Conservation (phyloP, 2,888 invertebrate species). For the Halictus ligatus region DNA sequence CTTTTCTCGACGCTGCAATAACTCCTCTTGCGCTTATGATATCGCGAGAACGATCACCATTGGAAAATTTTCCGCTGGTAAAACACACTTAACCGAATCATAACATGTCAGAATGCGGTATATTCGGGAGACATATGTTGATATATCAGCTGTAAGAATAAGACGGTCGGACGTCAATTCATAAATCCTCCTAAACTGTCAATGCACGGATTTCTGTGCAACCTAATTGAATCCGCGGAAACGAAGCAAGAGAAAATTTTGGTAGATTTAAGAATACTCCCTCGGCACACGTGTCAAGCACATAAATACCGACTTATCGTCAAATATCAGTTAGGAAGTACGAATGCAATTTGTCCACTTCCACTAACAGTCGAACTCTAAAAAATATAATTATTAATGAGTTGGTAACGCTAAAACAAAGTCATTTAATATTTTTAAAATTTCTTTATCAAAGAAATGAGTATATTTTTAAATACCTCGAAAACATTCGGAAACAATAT, state of each 20-base stretch:
- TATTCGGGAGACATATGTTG: conserved; percentile 33
- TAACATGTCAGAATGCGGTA: conserved; percentile 44
- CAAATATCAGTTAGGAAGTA: conserved; percentile 1
- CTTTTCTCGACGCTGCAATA: conserved; percentile 3
- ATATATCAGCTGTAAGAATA: conserved; percentile 56
- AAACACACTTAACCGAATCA: conserved; percentile 38
- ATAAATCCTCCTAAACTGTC: not conserved
- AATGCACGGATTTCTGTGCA: not conserved
- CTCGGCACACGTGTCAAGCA: not conserved
- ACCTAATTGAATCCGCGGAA: not conserved
- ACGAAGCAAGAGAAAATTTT: conserved; percentile 13
- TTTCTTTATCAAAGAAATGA: not conserved
- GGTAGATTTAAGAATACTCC: conserved; percentile 9
- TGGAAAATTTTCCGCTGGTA: conserved; percentile 28
- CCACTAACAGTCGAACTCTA: not conserved
- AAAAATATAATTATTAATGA: not conserved
- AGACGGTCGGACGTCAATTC: not conserved
- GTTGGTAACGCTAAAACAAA: not conserved
- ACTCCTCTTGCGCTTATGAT: not conserved
- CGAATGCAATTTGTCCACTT: conserved; percentile 13
- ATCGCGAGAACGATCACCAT: not conserved
- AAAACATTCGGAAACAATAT: not conserved
- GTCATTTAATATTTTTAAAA: not conserved
- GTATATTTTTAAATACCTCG: not conserved
- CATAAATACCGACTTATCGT: conserved; percentile 20